Percentiles rank a stretch among this genome's conserved stretches.
Conservation (phyloP, 2,797 vertebrate species). For the Dendrocincla fuliginosa region DNA sequence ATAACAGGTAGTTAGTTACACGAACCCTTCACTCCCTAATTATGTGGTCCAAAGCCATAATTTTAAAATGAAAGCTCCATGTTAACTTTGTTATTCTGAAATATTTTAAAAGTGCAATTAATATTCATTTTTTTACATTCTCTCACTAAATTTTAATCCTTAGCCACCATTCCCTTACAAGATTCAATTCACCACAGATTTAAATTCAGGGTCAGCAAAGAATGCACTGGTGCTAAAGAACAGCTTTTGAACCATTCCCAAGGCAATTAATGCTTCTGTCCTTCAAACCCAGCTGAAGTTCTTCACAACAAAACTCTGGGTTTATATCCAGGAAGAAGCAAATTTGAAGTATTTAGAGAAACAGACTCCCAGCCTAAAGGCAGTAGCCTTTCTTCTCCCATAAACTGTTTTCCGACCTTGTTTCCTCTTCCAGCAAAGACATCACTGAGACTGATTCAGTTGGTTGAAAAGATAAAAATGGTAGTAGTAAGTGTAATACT, state of each 20-base stretch:
- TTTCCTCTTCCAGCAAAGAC: neutral
- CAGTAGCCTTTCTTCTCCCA: neutral
- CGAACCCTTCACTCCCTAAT: neutral
- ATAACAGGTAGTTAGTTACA: neutral
- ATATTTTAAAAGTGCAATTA: neutral
- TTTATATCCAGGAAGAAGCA: neutral
- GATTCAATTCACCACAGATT: neutral
- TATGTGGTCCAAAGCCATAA: neutral
- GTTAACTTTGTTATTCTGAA: neutral
- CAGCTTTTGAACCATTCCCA: neutral
- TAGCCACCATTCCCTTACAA: neutral
- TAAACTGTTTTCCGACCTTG: neutral
- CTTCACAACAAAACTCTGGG: neutral
- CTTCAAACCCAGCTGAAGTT: neutral
- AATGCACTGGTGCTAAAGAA: neutral
- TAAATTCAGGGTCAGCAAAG: neutral
- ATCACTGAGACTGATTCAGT: neutral
- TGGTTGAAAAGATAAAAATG: neutral
- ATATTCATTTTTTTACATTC: neutral
- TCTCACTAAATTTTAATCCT: neutral
- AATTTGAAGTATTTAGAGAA: neutral
- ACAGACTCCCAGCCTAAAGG: neutral
- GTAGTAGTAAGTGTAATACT: neutral
- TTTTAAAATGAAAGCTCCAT: neutral
- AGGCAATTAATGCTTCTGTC: neutral